Conservation (phyloP, 1,140 invertebrate genomes). For the Eriosoma lanigerum region DNA sequence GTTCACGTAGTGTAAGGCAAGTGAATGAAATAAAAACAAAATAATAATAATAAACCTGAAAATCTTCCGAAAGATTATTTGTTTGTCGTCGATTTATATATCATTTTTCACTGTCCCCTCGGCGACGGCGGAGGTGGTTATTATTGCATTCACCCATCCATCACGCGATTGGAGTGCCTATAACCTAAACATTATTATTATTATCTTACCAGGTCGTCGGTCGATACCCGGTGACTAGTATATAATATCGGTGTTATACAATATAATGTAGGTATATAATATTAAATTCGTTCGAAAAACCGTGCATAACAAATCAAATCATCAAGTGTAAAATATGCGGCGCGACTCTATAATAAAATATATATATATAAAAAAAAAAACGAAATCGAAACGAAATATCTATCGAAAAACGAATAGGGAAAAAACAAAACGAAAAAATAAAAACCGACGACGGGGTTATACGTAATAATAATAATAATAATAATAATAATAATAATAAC, state of each 20-base stretch:
- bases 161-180: conserved; percentile 10
- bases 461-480: not conserved
- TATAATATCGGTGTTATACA: too few relatives aligned
- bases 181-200: too few relatives aligned
- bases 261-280: too few relatives aligned
- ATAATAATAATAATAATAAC: conserved; percentile 2
- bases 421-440: not conserved
- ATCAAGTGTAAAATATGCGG: conserved; percentile 42
- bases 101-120: not conserved
- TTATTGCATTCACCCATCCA: conserved; percentile 48
- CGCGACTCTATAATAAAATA: not conserved
- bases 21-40: not conserved
- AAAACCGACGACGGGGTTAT: not conserved
- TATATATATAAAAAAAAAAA: not conserved
- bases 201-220: too few relatives aligned
- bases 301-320: conserved; percentile 49
- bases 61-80: not conserved
- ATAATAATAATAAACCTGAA: too few relatives aligned
- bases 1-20: too few relatives aligned
- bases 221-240: too few relatives aligned
- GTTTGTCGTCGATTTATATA: not conserved
- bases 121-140: conserved; percentile 12
- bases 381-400: not conserved
- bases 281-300: conserved; percentile 32
- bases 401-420: not conserved